Base-by-base conservation (phyloP, 2,797 vertebrate genomes). In the Hoplostethus atlanticus region DNA sequence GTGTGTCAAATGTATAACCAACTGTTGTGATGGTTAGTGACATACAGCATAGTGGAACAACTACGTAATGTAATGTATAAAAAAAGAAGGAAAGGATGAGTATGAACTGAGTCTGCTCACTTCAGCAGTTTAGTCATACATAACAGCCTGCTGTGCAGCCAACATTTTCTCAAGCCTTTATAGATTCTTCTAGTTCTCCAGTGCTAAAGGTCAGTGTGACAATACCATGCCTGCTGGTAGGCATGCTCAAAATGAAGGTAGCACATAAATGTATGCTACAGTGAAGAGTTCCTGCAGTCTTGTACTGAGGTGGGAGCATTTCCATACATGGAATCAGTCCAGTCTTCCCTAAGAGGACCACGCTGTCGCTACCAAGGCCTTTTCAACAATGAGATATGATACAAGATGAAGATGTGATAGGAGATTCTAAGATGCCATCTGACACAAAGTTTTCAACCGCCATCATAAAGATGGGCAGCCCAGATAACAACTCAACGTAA, bases 1-100 rank as follows among this genome's bases (percentile, higher is more conserved):
- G 30, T 64, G 75, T 79, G 74, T 55, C 78, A 85, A 86, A 77
- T 85, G 85, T 30, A 48, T 28, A 80, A 84, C 76, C 80, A 87
- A 87, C 82, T 84, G 88, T 64, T 80, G 50, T 25, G 48, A 63
- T 28, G 61, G 73, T 42, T 68, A 77, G 71, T 68, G 57, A 74
- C 73, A 69, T 68, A 36, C 64, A 72, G 68, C 28, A 30, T 31
- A 38, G 21, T 44, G 25, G 8, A 28, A 25, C 9, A 28, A 11
- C 10, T 28, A 11, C 0, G 21, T 6, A 17, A 8, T 21, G 21
- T 21, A 21, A 21, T 21, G 21, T 38, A 38, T 6, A 17, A 28
- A 60, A 15, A 63, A 50, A 15, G 21, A 63, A 50, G 17, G 3
- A 17, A 21, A 61, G 54, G n/a, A n/a, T 15, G 38, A 1, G 21